Percentiles rank a stretch among this genome's conserved stretches.
Conservation (phyloP, 1,140 invertebrate genomes). For the Lepidotrigona ventralis region DNA sequence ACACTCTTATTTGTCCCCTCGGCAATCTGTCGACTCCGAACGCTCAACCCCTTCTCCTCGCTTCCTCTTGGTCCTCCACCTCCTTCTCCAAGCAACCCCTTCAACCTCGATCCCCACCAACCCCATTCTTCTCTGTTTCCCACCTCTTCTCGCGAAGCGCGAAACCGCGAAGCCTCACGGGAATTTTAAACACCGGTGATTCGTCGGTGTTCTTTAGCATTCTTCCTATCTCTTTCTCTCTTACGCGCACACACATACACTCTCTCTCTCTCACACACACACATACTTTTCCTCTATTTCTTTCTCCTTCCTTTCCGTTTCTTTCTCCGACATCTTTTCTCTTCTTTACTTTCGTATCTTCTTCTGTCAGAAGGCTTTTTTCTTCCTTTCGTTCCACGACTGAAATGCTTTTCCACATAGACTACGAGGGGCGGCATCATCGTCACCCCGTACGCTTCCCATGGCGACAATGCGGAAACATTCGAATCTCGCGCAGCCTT, state of each 20-base stretch:
- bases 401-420: not conserved
- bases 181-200: conserved; percentile 76
- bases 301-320: not conserved
- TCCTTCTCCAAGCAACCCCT: conserved; percentile 56
- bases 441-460: not conserved
- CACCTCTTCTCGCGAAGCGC: conserved; percentile 41
- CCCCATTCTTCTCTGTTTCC: conserved; percentile 47
- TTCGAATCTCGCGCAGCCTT: not conserved
- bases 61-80: conserved; percentile 55
- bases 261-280: too few species aligned
- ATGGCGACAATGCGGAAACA: conserved; percentile 13
- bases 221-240: not conserved
- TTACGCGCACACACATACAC: too few species aligned
- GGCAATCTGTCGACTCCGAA: conserved; percentile 75
- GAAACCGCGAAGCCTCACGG: conserved; percentile 69
- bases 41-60: conserved; percentile 60
- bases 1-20: conserved; percentile 77
- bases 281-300: not conserved
- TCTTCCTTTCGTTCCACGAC: not conserved
- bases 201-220: conserved; percentile 67
- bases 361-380: not conserved
- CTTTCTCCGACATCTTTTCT: not conserved
- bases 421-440: not conserved
- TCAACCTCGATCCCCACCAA: conserved; percentile 54
- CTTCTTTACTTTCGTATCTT: not conserved